Percentiles rank a stretch among this genome's conserved stretches.
These are phyloP conservation scores for Apamea crenata DNA, from an alignment of 2,888 invertebrate species.

Conservation along the genomic window DNA sequence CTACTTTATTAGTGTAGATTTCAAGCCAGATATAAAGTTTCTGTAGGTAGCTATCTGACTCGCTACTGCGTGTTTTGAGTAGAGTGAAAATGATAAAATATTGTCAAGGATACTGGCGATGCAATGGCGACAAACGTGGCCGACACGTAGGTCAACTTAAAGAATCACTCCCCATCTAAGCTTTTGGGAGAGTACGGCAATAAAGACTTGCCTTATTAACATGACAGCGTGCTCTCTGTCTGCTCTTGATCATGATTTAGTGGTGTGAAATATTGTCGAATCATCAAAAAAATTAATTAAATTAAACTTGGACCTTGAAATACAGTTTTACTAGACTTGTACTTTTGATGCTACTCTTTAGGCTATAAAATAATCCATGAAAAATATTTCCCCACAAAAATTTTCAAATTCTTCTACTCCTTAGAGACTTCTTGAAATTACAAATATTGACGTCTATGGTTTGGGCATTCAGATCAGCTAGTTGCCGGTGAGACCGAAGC, in stretches of 20 bases:
- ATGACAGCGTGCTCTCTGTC: background rate
- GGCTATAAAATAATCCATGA: background rate
- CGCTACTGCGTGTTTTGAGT: background rate
- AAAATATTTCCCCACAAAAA: background rate
- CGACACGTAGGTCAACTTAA: background rate
- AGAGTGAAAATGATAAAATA: background rate
- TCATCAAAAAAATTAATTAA: background rate
- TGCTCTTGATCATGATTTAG: background rate
- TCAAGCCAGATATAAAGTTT: conserved; percentile 16
- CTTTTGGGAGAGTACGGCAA: background rate
- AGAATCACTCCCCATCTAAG: background rate
- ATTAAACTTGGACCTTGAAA: background rate
- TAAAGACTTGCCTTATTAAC: background rate
- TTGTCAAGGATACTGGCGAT: background rate
- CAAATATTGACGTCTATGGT: conserved; percentile 55
- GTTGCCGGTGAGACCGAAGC: conserved; percentile 85
- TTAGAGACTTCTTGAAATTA: background rate
- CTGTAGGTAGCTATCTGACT: background rate
- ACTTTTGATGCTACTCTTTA: background rate
- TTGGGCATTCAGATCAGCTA: conserved; percentile 86
- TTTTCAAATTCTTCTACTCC: background rate
- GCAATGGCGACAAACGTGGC: background rate
- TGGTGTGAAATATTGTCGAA: background rate
- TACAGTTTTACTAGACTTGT: background rate
- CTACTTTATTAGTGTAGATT: conserved; percentile 53